phyloP scores from a whole-genome alignment of 2,888 invertebrate species.

The Escarpia spicata region DNA sequence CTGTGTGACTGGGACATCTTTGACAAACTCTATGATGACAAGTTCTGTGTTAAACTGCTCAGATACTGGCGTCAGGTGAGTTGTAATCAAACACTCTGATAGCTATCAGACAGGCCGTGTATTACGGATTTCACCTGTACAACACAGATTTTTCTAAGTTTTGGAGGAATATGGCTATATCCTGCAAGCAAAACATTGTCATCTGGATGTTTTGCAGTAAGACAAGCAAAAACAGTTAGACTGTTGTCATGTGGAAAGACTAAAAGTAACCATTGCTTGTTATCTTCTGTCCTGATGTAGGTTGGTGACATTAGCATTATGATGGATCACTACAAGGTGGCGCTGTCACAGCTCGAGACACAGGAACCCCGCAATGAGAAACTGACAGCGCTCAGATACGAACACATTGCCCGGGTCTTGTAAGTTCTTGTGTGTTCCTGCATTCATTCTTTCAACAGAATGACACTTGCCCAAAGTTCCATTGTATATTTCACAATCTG shows the following conservation, averaged over 20 bases:
- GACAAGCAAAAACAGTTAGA: not conserved
- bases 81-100: not conserved
- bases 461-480: not conserved
- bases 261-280: not conserved
- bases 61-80: slow-evolving; percentile 61
- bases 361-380: slow-evolving; percentile 55
- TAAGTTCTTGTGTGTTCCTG: slow-evolving; percentile 44
- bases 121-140: too few species aligned
- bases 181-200: not conserved
- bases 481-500: too few species aligned
- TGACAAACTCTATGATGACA: slow-evolving; percentile 59
- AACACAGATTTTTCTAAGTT: too few species aligned
- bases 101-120: not conserved
- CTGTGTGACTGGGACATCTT: slow-evolving; percentile 61
- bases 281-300: slow-evolving; percentile 40
- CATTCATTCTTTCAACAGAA: not conserved
- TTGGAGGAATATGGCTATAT: too few species aligned
- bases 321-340: slow-evolving; percentile 55
- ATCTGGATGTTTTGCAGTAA: not conserved
- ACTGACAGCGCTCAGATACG: slow-evolving; percentile 57
- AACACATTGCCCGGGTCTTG: slow-evolving; percentile 62
- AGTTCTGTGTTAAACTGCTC: slow-evolving; percentile 58
- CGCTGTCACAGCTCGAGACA: slow-evolving; percentile 55
- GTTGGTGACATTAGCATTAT: slow-evolving; percentile 57
- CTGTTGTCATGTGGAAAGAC: not conserved